Evolutionary conservation across 2,113 vertebrate genomes (phyloP), one percentile per base, ranked within the genome.

Genomic region (Oryzias woworae): DNA sequence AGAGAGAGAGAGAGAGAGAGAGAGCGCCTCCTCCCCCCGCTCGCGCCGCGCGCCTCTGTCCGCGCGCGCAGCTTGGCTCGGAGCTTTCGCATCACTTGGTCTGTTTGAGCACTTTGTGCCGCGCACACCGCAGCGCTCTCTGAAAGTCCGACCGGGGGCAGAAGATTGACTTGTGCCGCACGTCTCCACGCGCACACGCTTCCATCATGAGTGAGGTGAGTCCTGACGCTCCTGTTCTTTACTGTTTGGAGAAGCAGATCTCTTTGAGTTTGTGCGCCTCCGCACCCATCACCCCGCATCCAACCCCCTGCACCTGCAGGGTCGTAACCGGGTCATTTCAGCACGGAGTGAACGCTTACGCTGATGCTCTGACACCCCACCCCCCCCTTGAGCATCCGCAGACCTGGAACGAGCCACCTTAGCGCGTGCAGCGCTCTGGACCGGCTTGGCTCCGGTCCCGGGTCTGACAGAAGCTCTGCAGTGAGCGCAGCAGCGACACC

Each of bases 161-260:
- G 7, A 53, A 69, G 55, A 80, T 43, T 7, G 2, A 74, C 71
- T 74, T 57, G 50, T 72, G 69, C 80, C 53, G 69, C 75, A 79
- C 67, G 83, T 84, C 70, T 62, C 17, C 16, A 47, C 58, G 31
- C 24, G 42, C 17, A 31, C 69, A 64, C 68, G 45, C 77, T 58
- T 80, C 71, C 85, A 90, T 66, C 45, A 92, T 92, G 90, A 92
- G 90, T 78, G 90, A 90, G 88, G 90, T 92, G 76, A 91, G 90
- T 86, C 44, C 17, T 28, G 26, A 5, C 26, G 5, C 26, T 36
- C 36, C 36, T 28, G 36, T 12, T 36, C 10, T 36, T 12, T 3
- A 12, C 2, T 36, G 10, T 12, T 12, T 36, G 36, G 8, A 36
- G 36, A 36, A 36, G 10, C 36, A 36, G 8, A 36, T 36, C 36